Percentiles rank a stretch among this genome's conserved stretches.
phyloP scores from a whole-genome alignment of 2,888 invertebrate species.

The Temnothorax ravouxi region DNA sequence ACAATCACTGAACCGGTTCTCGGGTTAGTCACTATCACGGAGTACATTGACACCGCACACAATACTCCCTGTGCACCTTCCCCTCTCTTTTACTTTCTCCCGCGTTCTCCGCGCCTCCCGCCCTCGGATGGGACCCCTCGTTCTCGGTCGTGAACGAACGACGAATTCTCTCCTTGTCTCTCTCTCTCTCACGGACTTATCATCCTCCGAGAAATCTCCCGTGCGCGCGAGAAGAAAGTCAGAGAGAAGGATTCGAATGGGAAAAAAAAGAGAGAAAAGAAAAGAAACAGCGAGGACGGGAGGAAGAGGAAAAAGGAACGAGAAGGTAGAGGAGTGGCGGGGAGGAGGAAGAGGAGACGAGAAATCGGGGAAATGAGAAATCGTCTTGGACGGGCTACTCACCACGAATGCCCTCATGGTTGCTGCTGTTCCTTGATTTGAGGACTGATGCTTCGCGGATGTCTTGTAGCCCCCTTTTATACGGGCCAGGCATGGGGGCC shows the following conservation, averaged over 20 bases:
- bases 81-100: slow-evolving; percentile 61
- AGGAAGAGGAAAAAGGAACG: neutral
- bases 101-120: neutral
- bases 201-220: slow-evolving; percentile 31
- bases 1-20: slow-evolving; percentile 62
- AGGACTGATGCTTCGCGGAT: slow-evolving; percentile 86
- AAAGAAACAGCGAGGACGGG: neutral
- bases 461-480: slow-evolving; percentile 85
- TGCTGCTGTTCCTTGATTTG: slow-evolving; percentile 85
- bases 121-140: slow-evolving; percentile 7
- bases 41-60: slow-evolving; percentile 53
- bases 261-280: neutral
- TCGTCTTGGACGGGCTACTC: slow-evolving; percentile 79
- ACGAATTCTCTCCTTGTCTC: slow-evolving; percentile 39
- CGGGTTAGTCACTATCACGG: slow-evolving; percentile 48
- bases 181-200: slow-evolving; percentile 11
- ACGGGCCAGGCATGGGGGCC: slow-evolving; percentile 78
- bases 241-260: neutral
- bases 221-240: neutral
- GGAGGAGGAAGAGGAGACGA: slow-evolving; percentile 25
- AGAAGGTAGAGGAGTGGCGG: slow-evolving; percentile 31
- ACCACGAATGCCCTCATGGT: slow-evolving; percentile 87
- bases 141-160: neutral
- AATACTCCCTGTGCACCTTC: slow-evolving; percentile 48
- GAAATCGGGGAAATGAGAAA: slow-evolving; percentile 35